Conservation (phyloP, 2,888 invertebrate species). For the Habrosyne pyritoides region DNA sequence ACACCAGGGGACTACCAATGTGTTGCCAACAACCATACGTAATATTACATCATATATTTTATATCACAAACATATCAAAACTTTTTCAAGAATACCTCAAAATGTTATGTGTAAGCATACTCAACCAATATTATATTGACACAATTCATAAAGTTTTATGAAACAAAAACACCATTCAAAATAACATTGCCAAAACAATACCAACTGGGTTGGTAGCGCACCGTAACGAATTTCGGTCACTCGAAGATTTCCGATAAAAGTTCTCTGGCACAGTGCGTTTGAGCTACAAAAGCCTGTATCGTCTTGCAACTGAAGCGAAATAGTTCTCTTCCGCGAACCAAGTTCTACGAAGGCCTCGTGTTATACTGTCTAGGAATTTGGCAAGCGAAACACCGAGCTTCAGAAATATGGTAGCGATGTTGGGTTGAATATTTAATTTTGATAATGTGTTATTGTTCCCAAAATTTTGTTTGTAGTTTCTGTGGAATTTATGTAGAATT, state of each 20-base stretch:
- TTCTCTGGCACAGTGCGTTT: constrained; percentile 10
- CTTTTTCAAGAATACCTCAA: too few relatives aligned
- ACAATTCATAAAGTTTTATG: too few relatives aligned
- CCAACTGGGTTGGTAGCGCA: not conserved
- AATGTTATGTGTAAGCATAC: too few relatives aligned
- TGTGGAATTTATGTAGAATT: not conserved
- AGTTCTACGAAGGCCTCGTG: constrained; percentile 9
- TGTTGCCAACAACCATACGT: too few relatives aligned
- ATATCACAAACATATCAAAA: too few relatives aligned
- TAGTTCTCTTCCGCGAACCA: constrained; percentile 8
- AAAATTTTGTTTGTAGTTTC: not conserved
- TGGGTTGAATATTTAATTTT: not conserved
- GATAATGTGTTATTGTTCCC: not conserved
- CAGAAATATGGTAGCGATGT: not conserved
- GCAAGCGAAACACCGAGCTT: not conserved
- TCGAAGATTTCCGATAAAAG: constrained; percentile 17
- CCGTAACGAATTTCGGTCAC: not conserved
- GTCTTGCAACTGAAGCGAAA: constrained; percentile 10
- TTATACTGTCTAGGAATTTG: not conserved
- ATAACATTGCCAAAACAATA: constrained; percentile 3
- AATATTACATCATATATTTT: too few relatives aligned
- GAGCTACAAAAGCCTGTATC: constrained; percentile 11
- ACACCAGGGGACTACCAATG: too few relatives aligned
- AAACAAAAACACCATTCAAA: not conserved
- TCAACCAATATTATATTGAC: too few relatives aligned